Conservation (phyloP, 2,888 invertebrate species). For the Serrognathus titanus region DNA sequence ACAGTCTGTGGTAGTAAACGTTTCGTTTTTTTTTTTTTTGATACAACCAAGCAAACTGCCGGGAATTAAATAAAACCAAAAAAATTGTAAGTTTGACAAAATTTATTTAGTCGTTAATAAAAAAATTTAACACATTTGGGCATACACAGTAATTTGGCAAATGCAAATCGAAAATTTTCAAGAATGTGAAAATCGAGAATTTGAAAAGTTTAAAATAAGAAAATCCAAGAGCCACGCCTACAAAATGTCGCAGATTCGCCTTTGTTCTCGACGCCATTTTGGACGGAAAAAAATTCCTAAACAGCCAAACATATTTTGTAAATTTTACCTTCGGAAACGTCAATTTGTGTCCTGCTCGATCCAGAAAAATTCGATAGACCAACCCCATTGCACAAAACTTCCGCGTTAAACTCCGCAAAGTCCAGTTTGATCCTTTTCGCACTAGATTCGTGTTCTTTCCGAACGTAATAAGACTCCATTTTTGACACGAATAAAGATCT, state of each 20-base stretch:
- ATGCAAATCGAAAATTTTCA: neutral
- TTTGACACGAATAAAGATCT: slow-evolving; percentile 48
- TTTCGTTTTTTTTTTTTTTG: no score
- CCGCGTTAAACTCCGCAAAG: slow-evolving; percentile 37
- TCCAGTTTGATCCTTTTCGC: slow-evolving; percentile 48
- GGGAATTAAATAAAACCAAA: no score
- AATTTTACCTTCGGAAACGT: slow-evolving; percentile 48
- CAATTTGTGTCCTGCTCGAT: slow-evolving; percentile 39
- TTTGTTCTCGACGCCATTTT: slow-evolving; percentile 47
- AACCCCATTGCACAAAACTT: slow-evolving; percentile 44
- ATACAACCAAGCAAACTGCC: no score
- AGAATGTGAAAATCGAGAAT: slow-evolving; percentile 14
- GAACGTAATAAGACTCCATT: slow-evolving; percentile 49
- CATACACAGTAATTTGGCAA: neutral
- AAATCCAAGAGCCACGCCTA: slow-evolving; percentile 44
- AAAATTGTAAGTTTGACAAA: no score
- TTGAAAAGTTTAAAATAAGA: slow-evolving; percentile 12
- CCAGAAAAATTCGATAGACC: slow-evolving; percentile 44
- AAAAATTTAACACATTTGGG: no score
- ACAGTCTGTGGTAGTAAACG: no score
- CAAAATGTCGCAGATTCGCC: slow-evolving; percentile 46
- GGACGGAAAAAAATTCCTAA: slow-evolving; percentile 44
- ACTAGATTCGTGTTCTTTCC: slow-evolving; percentile 47
- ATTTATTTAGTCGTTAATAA: no score
- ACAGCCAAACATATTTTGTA: slow-evolving; percentile 48